Base-by-base conservation (phyloP, 2,797 vertebrate species). In the Myotis daubentonii region DNA sequence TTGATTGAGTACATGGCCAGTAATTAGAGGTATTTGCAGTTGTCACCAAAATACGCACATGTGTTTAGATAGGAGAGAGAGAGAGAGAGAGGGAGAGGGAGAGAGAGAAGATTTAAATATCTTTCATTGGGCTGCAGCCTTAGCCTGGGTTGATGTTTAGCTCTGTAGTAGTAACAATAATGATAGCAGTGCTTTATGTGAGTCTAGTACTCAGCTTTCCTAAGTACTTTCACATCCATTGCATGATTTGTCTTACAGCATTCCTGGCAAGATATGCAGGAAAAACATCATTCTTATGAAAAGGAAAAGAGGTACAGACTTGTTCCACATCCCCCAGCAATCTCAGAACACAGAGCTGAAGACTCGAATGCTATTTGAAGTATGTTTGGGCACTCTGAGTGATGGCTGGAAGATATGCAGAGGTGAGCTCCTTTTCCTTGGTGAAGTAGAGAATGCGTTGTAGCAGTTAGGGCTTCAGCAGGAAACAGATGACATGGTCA, bases 271-370 rank as follows among this genome's bases (percentile, higher is more conserved):
- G 62, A 60, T 10, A 17, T 23, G 3, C 38, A 87, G 66, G 81
- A 68, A 82, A 74, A 81, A 15, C 53, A 66, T 80, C 76, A 65
- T 66, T 66, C 41, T 78, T 89, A 9, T 78, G 22, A 88, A 60
- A 81, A 81, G 51, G 60, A 83, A 89, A 80, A 86, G 55, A 76
- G 11, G 22, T 57, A n/a, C 25, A 75, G 66, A 51, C 9, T 65
- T 80, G 23, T 25, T 22, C 66, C 57, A 38, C 22, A 5, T 8
- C 8, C 81, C 47, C n/a, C 12, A 20, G 60, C 36, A 33, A 78
- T 47, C 87, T 93, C 72, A 36, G 28, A 85, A 87, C 57, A 79
- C 55, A 86, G 79, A 91, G 47, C 28, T 28, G 28, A 70, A 53
- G 66, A 19, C 10, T 81, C 44, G 11, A 22, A 57, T 0, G 4